Percentiles rank a stretch among this genome's conserved stretches.
phyloP scores from a whole-genome alignment of 2,797 vertebrate genomes.

The Mico argentatus region DNA sequence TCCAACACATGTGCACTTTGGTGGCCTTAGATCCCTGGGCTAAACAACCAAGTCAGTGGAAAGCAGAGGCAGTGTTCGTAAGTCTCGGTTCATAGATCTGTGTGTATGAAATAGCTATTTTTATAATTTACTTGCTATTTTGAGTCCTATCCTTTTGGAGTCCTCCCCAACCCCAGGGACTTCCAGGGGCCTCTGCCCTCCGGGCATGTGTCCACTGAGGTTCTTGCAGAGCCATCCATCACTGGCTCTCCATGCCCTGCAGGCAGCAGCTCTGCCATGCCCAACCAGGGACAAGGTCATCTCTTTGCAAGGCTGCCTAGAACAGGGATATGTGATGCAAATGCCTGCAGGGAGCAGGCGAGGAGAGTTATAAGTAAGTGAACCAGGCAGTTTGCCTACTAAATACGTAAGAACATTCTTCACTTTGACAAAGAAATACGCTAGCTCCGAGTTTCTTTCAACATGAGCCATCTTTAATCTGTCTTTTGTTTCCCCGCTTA shows the following conservation, averaged over 20 bases:
- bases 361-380: not conserved
- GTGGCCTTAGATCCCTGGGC: not conserved
- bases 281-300: not conserved
- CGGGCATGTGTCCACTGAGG: not conserved
- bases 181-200: not conserved
- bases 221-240: not conserved
- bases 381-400: not conserved
- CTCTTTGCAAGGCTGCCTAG: conserved; percentile 53
- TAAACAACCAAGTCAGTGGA: not conserved
- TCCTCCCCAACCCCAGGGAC: not conserved
- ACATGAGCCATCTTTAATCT: not conserved
- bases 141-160: not conserved
- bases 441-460: not conserved
- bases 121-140: not conserved
- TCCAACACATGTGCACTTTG: rapidly evolving
- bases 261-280: conserved; percentile 17
- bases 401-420: not conserved
- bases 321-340: not conserved
- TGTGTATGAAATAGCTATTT: not conserved
- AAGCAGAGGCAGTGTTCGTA: not conserved
- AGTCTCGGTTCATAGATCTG: not conserved
- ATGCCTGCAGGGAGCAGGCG: not conserved
- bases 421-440: not conserved
- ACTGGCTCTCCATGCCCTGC: not conserved
- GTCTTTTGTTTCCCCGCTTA: not conserved